Percentiles rank a stretch among this genome's conserved stretches.
Conservation (phyloP, 2,888 invertebrate genomes). For the Chrysina gloriosa region DNA sequence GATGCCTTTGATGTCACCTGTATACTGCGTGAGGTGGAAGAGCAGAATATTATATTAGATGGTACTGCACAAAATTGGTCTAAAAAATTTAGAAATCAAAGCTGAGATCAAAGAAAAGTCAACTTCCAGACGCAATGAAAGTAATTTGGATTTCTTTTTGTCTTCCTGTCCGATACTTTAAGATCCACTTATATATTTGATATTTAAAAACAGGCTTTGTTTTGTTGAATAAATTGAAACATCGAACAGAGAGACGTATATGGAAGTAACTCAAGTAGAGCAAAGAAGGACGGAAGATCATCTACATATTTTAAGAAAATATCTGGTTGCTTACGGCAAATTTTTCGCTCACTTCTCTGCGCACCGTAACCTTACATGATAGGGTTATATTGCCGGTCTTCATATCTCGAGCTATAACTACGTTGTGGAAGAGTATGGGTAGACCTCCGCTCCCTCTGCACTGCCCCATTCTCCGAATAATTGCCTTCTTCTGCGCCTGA, state of each 20-base stretch:
- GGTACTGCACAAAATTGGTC: too few relatives aligned
- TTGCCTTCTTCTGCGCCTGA: slow-evolving; percentile 48
- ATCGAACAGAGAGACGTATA: not conserved
- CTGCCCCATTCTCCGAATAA: slow-evolving; percentile 52
- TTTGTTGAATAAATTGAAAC: not conserved
- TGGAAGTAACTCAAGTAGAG: not conserved
- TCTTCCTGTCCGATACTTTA: too few relatives aligned
- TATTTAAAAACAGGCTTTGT: too few relatives aligned
- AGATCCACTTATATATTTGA: too few relatives aligned
- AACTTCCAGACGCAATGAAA: too few relatives aligned
- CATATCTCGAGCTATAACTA: slow-evolving; percentile 45
- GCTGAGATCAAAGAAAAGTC: too few relatives aligned
- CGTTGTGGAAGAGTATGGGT: slow-evolving; percentile 47
- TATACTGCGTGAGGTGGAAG: too few relatives aligned
- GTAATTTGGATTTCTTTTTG: too few relatives aligned
- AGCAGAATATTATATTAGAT: too few relatives aligned
- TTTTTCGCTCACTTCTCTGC: slow-evolving; percentile 48
- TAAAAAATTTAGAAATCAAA: too few relatives aligned
- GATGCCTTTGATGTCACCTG: too few relatives aligned
- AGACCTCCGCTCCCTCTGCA: slow-evolving; percentile 50
- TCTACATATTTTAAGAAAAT: slow-evolving; percentile 28
- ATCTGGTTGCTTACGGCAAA: slow-evolving; percentile 49
- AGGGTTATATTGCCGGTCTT: slow-evolving; percentile 43
- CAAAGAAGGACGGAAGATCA: not conserved
- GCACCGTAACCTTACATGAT: slow-evolving; percentile 46